phyloP scores from a whole-genome alignment of 2,113 vertebrate genomes.

The Cynocephalus volans region DNA sequence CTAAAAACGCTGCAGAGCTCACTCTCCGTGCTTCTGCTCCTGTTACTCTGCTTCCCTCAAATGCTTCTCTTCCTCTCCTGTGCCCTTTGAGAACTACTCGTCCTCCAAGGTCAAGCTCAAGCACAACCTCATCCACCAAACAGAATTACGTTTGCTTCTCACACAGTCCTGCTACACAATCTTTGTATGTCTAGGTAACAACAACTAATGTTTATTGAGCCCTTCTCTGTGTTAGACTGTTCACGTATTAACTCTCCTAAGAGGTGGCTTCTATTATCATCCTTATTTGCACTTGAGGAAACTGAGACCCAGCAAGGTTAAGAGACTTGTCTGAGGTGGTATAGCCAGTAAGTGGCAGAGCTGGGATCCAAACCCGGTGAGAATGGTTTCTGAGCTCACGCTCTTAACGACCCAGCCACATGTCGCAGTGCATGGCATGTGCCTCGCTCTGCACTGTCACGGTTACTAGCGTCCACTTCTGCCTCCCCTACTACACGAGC shows the following conservation, averaged over 20 bases:
- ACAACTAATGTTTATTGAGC: background rate
- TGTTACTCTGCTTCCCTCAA: background rate
- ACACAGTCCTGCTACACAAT: background rate
- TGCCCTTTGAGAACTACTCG: background rate
- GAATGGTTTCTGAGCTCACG: background rate
- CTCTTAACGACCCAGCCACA: background rate
- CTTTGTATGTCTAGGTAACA: background rate
- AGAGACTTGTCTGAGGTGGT: background rate
- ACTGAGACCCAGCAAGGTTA: background rate
- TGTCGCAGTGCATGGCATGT: accelerated
- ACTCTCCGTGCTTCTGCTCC: background rate
- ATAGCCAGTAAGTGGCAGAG: background rate
- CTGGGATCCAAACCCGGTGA: background rate
- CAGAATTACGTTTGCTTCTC: background rate
- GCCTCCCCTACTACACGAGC: background rate
- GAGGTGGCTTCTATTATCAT: background rate
- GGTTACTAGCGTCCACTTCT: background rate
- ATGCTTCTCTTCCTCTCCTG: background rate
- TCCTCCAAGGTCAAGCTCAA: background rate
- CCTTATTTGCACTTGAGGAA: background rate
- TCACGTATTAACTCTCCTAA: background rate
- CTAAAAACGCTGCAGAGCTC: background rate
- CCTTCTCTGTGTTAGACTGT: background rate
- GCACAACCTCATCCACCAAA: background rate
- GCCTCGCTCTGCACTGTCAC: background rate